Evolutionary conservation across 2,888 invertebrate species (phyloP).

Genomic region (Idaea dimidiata): DNA sequence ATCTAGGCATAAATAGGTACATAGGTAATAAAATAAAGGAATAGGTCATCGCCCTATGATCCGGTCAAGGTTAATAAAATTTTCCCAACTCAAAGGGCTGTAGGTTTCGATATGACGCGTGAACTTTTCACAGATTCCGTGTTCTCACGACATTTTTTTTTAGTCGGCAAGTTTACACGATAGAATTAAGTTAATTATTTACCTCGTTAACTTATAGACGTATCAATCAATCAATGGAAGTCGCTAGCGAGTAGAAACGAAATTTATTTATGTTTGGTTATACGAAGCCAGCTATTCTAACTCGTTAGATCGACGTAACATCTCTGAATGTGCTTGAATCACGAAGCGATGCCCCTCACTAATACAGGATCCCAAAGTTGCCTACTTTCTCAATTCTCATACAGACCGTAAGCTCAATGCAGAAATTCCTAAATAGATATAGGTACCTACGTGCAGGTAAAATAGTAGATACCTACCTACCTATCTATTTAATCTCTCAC

Average conservation of each 20-base stretch:
- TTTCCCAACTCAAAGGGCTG: slow-evolving; percentile 43
- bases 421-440: slow-evolving; percentile 29
- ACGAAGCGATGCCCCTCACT: too few species aligned
- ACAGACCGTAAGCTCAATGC: too few species aligned
- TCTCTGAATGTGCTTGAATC: not conserved
- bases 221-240: slow-evolving; percentile 47
- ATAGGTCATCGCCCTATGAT: slow-evolving; percentile 58
- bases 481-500: too few species aligned
- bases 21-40: slow-evolving; percentile 22
- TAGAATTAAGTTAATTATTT: slow-evolving; percentile 38
- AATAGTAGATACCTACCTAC: not conserved
- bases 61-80: slow-evolving; percentile 60
- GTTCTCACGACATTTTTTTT: slow-evolving; percentile 40
- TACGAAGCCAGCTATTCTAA: slow-evolving; percentile 30
- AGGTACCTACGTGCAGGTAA: not conserved
- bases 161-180: slow-evolving; percentile 34
- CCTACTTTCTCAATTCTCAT: too few species aligned
- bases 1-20: not conserved
- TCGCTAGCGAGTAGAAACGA: slow-evolving; percentile 34
- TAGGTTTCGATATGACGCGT: slow-evolving; percentile 37
- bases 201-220: slow-evolving; percentile 43
- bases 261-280: slow-evolving; percentile 56
- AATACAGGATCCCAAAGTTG: too few species aligned
- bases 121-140: slow-evolving; percentile 43
- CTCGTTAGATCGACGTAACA: not conserved